A percentile compares a stretch with the other conserved stretches of the same genome.
phyloP scores from a whole-genome alignment of 2,888 invertebrate species.

The Ischnura elegans region DNA sequence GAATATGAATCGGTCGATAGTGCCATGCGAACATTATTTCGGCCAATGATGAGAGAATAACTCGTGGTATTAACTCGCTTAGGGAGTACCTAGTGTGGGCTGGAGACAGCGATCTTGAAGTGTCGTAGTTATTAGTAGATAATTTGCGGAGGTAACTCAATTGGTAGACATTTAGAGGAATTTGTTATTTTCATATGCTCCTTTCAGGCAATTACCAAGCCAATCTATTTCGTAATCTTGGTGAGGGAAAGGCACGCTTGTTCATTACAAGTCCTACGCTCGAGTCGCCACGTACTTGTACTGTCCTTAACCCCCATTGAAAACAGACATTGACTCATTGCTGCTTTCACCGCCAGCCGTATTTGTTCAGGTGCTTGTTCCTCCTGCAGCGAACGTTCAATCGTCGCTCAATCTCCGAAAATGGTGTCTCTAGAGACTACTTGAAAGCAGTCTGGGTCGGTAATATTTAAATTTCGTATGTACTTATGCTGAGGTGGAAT shows the following conservation, averaged over 20 bases:
- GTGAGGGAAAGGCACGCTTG: background rate
- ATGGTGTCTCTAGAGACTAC: too few relatives aligned
- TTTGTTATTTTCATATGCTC: background rate
- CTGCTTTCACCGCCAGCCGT: background rate
- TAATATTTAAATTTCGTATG: too few relatives aligned
- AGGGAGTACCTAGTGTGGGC: too few relatives aligned
- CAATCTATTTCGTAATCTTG: background rate
- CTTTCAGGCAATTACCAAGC: background rate
- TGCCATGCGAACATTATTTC: too few relatives aligned
- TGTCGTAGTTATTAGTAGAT: background rate
- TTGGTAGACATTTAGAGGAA: background rate
- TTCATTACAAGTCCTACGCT: background rate
- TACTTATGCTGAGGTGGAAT: too few relatives aligned
- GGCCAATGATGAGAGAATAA: too few relatives aligned
- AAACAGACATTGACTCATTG: background rate
- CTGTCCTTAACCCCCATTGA: slow-evolving; percentile 11
- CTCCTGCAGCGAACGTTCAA: background rate
- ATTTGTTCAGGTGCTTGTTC: background rate
- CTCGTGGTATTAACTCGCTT: too few relatives aligned
- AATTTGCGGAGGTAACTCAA: background rate
- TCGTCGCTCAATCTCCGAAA: too few relatives aligned
- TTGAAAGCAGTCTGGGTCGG: too few relatives aligned
- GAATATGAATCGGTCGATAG: too few relatives aligned
- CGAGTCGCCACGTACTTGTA: background rate
- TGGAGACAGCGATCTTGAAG: background rate